Base-by-base conservation (phyloP, 2,888 invertebrate species). In the Papilio gigon region DNA sequence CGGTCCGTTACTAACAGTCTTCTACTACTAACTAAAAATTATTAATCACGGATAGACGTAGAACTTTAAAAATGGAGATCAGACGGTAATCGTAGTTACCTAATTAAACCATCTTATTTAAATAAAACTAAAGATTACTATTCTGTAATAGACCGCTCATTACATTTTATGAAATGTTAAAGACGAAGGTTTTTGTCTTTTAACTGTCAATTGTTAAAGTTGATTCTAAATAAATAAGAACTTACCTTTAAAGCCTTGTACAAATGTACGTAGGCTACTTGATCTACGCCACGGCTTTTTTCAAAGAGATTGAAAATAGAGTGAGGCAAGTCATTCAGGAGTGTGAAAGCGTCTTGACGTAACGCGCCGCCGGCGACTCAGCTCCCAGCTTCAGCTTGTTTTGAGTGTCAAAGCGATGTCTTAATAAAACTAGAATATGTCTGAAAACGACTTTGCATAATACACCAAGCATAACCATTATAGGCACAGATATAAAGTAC, bases 261-360 rank as follows among this genome's bases (percentile, higher is more conserved):
- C 30, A 56, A 56, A 30, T 30, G 17, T 56, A 56, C 17, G 22
- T n/a, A 60, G 25, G 6, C 14, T 11, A 40, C 50, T 53, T 53
- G 25, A 64, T 53, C 25, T n/a, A 37, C 53, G 25, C 0, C 22
- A 27, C 35, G 20, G 37, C 50, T 22, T n/a, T 14, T 20, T 53
- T 37, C 20, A 53, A 53, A 53, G 37, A 64, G 53, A 53, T 27
- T 35, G 64, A 64, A 64, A 64, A 53, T 53, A 53, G 53, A 53
- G 22, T 37, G 64, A 22, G 27, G 12, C 37, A 53, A 64, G 53
- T 64, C 50, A 64, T 64, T 64, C 53, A 64, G 25, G 64, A 53
- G 53, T 40, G 64, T 53, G 33, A 64, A 64, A 37, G 64, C 22
- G 53, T n/a, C 37, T 60, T 60, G 4, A 27, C 25, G 50, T 53